phyloP scores from a whole-genome alignment of 2,113 vertebrate genomes.

The Leucosticte australis region DNA sequence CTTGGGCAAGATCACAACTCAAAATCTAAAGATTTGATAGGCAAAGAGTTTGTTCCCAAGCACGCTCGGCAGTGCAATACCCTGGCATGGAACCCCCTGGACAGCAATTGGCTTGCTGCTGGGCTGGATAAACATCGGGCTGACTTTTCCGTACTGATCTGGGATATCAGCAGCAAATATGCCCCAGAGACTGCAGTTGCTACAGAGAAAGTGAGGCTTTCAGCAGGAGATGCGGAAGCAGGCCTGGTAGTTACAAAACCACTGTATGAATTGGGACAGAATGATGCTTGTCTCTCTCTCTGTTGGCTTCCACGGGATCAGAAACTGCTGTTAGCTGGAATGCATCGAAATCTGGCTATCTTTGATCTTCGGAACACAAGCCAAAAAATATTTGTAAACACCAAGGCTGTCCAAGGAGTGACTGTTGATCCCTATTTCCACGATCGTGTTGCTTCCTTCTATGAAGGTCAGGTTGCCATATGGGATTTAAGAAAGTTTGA shows the following conservation, averaged over 20 bases:
- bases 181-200: conserved; percentile 82
- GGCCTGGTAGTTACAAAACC: conserved; percentile 92
- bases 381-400: conserved; percentile 98
- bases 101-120: conserved; percentile 93
- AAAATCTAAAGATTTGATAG: conserved; percentile 91
- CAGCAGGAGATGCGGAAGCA: conserved; percentile 83
- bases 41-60: conserved; percentile 98
- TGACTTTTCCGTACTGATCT: conserved; percentile 95
- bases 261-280: conserved; percentile 93
- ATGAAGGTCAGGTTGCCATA: conserved; percentile 97
- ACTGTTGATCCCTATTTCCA: conserved; percentile 94
- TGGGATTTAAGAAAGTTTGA: conserved; percentile 98
- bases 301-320: conserved; percentile 97
- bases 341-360: conserved; percentile 96
- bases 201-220: conserved; percentile 89
- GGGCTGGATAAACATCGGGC: conserved; percentile 96
- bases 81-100: conserved; percentile 93
- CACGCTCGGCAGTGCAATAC: conserved; percentile 97
- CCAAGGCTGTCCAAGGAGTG: conserved; percentile 97
- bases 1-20: conserved; percentile 95
- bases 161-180: conserved; percentile 97
- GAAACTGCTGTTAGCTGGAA: conserved; percentile 93
- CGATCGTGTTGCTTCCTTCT: conserved; percentile 95
- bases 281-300: conserved; percentile 96
- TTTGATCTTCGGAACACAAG: conserved; percentile 96